Evolutionary conservation across 2,888 invertebrate genomes (phyloP).

Genomic region (Acanthosoma haemorrhoidale): DNA sequence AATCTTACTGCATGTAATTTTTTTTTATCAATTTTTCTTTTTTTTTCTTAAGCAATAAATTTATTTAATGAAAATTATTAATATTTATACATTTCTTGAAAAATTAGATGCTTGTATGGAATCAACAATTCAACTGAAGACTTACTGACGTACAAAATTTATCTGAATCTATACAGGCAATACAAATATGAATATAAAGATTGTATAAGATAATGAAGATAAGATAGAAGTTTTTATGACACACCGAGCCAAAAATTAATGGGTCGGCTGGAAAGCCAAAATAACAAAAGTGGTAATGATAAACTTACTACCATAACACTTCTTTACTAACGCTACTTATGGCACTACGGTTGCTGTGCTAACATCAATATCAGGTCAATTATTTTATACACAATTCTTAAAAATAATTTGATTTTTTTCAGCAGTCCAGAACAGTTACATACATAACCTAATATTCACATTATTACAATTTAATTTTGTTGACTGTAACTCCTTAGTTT

Average conservation of each 20-base stretch:
- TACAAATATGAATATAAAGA: too few relatives aligned
- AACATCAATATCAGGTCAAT: background rate
- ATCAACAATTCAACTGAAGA: background rate
- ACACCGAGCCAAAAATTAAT: background rate
- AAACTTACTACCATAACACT: slow-evolving; percentile 1
- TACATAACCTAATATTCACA: slow-evolving; percentile 2
- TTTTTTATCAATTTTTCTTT: too few relatives aligned
- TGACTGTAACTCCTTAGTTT: background rate
- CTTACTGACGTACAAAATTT: background rate
- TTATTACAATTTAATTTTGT: background rate
- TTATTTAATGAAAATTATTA: too few relatives aligned
- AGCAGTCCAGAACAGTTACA: slow-evolving; percentile 23
- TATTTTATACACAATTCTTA: slow-evolving; percentile 25
- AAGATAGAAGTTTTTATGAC: background rate
- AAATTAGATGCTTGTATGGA: background rate
- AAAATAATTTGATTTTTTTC: slow-evolving; percentile 29
- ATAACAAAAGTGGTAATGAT: background rate
- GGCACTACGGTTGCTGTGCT: slow-evolving; percentile 22
- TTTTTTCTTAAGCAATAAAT: background rate
- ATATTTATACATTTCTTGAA: background rate
- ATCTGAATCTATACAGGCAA: background rate
- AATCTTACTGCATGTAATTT: too few relatives aligned
- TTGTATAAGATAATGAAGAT: background rate
- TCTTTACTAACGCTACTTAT: slow-evolving; percentile 19
- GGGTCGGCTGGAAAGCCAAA: background rate